phyloP scores from a whole-genome alignment of 2,797 vertebrate species.

The Oreochromis mossambicus region DNA sequence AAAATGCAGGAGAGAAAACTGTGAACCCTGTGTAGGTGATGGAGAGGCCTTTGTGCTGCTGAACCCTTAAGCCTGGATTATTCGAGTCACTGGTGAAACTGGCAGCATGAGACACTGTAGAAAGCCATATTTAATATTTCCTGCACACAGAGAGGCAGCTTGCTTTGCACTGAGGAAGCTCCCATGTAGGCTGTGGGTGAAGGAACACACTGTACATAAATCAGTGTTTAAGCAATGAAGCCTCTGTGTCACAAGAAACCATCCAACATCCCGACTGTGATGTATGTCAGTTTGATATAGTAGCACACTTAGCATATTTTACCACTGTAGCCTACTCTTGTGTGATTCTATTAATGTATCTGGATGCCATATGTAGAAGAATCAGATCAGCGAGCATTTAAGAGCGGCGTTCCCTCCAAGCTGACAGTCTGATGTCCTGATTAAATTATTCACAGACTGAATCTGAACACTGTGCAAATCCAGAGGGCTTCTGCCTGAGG shows the following conservation, averaged over 20 bases:
- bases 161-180: not conserved
- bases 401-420: not conserved
- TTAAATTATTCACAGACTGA: not conserved
- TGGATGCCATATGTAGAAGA: conserved; percentile 4
- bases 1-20: conserved; percentile 8
- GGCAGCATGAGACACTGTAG: conserved; percentile 15
- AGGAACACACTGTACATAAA: not conserved
- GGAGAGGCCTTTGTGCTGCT: not conserved
- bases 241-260: not conserved
- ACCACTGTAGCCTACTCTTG: conserved; percentile 13
- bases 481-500: not conserved
- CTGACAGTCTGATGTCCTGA: not conserved
- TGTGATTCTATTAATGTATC: conserved; percentile 7
- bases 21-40: not conserved
- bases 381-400: conserved; percentile 14
- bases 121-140: conserved; percentile 33
- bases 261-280: not conserved
- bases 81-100: not conserved
- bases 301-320: not conserved
- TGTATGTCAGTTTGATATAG: not conserved
- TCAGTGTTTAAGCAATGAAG: not conserved
- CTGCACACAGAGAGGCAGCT: not conserved
- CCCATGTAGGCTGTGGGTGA: not conserved
- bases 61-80: not conserved
- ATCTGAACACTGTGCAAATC: conserved; percentile 21